Evolutionary conservation across 2,888 invertebrate species (phyloP).

Genomic region (Sphinx pinastri): DNA sequence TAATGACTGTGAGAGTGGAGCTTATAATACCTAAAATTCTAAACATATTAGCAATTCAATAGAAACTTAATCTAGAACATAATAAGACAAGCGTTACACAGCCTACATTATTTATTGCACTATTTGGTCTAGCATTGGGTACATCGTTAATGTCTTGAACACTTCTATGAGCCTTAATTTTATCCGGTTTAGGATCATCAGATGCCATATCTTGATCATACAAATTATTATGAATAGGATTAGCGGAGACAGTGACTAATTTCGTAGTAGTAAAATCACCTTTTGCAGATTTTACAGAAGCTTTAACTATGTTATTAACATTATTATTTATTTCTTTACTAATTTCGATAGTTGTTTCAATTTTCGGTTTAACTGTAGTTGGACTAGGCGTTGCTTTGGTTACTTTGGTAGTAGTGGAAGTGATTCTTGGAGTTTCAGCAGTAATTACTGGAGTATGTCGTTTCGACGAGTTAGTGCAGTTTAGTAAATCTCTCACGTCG

Average conservation of each 20-base stretch:
- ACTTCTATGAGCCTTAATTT: conserved; percentile 63
- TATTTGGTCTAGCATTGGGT: conserved; percentile 41
- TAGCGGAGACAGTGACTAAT: conserved; percentile 73
- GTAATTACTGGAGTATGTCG: conserved; percentile 28
- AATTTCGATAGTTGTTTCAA: conserved; percentile 29
- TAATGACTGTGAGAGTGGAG: conserved; percentile 76
- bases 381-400: conserved; percentile 40
- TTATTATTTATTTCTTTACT: conserved; percentile 28
- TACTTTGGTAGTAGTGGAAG: conserved; percentile 29
- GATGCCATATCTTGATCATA: conserved; percentile 70
- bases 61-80: conserved; percentile 53
- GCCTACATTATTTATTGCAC: conserved; percentile 47
- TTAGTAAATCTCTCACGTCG: conserved; percentile 67
- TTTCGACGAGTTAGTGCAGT: conserved; percentile 50
- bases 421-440: conserved; percentile 31
- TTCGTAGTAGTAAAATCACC: conserved; percentile 64
- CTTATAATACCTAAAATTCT: conserved; percentile 53
- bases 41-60: conserved; percentile 45
- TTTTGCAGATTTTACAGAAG: conserved; percentile 36
- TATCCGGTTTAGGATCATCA: conserved; percentile 73
- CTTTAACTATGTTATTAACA: background rate
- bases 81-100: conserved; percentile 49
- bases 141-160: conserved; percentile 52
- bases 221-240: conserved; percentile 58
- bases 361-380: conserved; percentile 34